Evolutionary conservation across 2,113 vertebrate genomes (phyloP).

Genomic region (Myiagra hebetior): DNA sequence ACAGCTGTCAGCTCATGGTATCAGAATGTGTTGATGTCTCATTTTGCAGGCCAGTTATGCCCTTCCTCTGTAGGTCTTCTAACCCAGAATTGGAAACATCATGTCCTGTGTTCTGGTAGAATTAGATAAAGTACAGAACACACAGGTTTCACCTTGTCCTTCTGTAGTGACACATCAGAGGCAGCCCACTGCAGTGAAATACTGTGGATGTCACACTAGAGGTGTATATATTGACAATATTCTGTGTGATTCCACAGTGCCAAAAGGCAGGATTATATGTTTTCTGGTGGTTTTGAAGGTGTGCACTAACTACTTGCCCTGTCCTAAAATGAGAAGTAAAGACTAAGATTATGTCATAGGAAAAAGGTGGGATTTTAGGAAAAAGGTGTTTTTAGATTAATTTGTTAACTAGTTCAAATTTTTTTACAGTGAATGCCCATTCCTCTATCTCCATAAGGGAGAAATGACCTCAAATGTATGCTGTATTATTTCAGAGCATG

Average conservation of each 20-base stretch:
- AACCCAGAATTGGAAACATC: not conserved
- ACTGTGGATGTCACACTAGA: not conserved
- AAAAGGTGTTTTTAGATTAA: not conserved
- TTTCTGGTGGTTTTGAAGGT: not conserved
- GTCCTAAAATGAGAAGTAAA: not conserved
- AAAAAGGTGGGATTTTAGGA: not conserved
- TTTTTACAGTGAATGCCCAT: not conserved
- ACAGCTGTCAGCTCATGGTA: not conserved
- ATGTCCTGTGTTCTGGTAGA: not conserved
- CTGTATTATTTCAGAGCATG: not conserved
- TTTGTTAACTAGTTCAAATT: not conserved
- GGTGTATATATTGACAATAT: not conserved
- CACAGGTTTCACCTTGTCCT: not conserved
- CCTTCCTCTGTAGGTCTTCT: not conserved
- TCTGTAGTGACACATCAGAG: not conserved
- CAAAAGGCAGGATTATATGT: not conserved
- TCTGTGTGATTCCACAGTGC: not conserved
- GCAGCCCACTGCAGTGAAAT: not conserved
- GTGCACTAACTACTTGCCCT: not conserved
- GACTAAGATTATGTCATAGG: not conserved
- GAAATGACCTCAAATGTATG: not conserved
- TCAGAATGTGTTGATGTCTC: not conserved
- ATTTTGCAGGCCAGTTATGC: not conserved
- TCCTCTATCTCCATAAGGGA: not conserved
- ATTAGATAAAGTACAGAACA: not conserved